Conservation (phyloP, 2,888 invertebrate species). For the Melitaea athalia region DNA sequence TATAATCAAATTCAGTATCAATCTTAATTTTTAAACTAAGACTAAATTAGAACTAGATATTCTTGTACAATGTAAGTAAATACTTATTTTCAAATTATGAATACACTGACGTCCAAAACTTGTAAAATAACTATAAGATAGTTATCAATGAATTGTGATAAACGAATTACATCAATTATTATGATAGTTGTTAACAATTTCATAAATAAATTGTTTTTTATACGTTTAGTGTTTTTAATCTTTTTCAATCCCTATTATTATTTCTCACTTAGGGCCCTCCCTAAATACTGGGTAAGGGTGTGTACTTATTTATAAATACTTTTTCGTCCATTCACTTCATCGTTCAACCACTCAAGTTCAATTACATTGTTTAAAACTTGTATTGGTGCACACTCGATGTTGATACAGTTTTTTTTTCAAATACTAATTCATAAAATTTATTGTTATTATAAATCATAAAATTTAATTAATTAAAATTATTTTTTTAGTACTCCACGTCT, state of each 20-base stretch:
- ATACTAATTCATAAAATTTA: too few relatives aligned
- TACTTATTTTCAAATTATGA: conserved; percentile 7
- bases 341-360: too few relatives aligned
- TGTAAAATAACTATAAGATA: not conserved
- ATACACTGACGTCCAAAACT: not conserved
- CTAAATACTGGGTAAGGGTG: too few relatives aligned
- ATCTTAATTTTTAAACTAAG: not conserved
- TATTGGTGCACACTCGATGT: too few relatives aligned
- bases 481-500: too few relatives aligned
- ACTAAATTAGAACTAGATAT: too few relatives aligned
- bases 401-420: too few relatives aligned
- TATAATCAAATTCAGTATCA: not conserved
- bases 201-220: conserved; percentile 8
- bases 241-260: not conserved
- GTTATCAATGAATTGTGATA: conserved; percentile 3
- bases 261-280: not conserved
- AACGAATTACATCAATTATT: not conserved
- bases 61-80: not conserved
- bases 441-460: too few relatives aligned
- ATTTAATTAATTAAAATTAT: too few relatives aligned
- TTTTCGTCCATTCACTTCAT: too few relatives aligned
- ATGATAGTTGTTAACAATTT: conserved; percentile 1
- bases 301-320: not conserved
- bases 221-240: not conserved
- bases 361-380: too few relatives aligned